Conservation (phyloP, 2,888 invertebrate genomes). For the Dichetophora obliterata region DNA sequence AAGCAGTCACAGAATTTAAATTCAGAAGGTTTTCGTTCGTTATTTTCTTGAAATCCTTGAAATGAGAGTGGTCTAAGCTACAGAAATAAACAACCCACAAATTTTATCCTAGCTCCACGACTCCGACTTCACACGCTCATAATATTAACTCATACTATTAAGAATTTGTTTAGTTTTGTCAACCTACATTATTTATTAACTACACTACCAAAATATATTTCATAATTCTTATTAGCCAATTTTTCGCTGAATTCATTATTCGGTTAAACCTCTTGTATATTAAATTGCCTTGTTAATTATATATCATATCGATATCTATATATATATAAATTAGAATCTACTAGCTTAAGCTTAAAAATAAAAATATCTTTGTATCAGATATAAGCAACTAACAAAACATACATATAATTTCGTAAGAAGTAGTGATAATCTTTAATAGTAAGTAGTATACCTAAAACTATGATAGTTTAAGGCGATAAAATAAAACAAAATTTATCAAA, state of each 20-base stretch:
- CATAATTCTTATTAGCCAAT: not conserved
- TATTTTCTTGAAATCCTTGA: too few relatives aligned
- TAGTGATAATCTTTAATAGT: not conserved
- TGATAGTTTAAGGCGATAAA: slow-evolving; percentile 8
- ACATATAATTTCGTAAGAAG: not conserved
- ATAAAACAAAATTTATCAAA: slow-evolving; percentile 5
- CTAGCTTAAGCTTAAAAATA: slow-evolving; percentile 14
- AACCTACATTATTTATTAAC: too few relatives aligned
- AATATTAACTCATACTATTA: too few relatives aligned
- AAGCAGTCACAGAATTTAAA: too few relatives aligned
- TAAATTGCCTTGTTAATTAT: slow-evolving; percentile 36
- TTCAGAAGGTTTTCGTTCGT: too few relatives aligned
- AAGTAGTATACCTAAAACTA: not conserved
- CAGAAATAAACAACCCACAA: too few relatives aligned
- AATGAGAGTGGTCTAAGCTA: too few relatives aligned
- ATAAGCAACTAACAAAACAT: not conserved
- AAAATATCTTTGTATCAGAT: not conserved
- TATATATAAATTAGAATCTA: too few relatives aligned
- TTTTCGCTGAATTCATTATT: slow-evolving; percentile 1
- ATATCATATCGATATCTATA: not conserved
- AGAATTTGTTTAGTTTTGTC: too few relatives aligned
- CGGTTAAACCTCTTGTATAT: slow-evolving; percentile 8
- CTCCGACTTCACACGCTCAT: too few relatives aligned
- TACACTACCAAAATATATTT: too few relatives aligned
- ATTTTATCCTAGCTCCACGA: too few relatives aligned